Conservation (phyloP, 2,888 invertebrate species). For the Ganaspis brasiliensis region DNA sequence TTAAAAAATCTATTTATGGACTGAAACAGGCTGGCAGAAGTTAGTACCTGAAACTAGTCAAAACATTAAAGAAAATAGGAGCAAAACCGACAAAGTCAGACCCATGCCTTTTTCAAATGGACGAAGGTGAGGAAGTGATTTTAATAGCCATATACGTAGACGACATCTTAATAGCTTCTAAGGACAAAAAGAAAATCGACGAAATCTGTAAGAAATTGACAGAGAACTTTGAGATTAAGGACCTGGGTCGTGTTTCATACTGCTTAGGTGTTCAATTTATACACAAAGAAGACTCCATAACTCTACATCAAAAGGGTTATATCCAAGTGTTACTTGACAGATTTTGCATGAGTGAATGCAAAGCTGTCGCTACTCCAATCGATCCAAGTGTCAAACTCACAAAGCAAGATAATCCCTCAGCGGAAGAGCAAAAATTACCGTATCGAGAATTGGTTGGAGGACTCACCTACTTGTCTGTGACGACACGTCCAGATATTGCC, state of each 20-base stretch:
- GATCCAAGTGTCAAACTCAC: constrained; percentile 13
- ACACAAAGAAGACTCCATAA: not conserved
- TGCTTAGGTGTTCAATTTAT: not conserved
- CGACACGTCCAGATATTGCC: not conserved
- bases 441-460: not conserved
- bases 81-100: not conserved
- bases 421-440: not conserved
- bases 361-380: constrained; percentile 61
- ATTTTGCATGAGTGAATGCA: constrained; percentile 62
- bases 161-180: not conserved
- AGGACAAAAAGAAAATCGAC: not conserved
- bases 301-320: constrained; percentile 52
- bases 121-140: not conserved
- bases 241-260: not conserved
- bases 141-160: constrained; percentile 5
- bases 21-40: constrained; percentile 37
- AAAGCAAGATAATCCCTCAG: not conserved
- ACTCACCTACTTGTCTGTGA: constrained; percentile 1
- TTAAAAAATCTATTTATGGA: constrained; percentile 24
- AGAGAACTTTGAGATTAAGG: not conserved
- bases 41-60: constrained; percentile 24
- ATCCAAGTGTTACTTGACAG: constrained; percentile 56
- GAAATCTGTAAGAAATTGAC: constrained; percentile 1
- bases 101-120: not conserved
- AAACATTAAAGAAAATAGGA: constrained; percentile 12